Base-by-base conservation (phyloP, 2,888 invertebrate species). In the Agelastica alni region DNA sequence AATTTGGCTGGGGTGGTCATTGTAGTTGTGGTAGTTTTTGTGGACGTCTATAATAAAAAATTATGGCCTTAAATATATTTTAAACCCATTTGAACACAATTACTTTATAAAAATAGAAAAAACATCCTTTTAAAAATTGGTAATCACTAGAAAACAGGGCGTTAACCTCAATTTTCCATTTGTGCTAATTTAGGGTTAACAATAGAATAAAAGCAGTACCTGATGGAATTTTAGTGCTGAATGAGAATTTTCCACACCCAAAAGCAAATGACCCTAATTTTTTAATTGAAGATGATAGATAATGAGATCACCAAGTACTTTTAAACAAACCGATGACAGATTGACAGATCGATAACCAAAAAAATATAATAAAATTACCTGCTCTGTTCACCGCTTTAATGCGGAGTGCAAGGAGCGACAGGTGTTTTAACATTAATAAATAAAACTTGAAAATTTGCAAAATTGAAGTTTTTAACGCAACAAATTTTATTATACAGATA, bases 1-100 rank as follows among this genome's bases (percentile, higher is more conserved):
- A 95, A 79, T 79, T 93, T 93, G 65, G 91, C 90, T 73, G 91
- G 90, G 66, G 92, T 91, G 73, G 93, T 93, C 85, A 91, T 91
- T 67, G 91, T 92, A 67, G 89, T 91, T 76, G 89, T 93, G 70
- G 91, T 92, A 67, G 88, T 86, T 46, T 62, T 62, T 69, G 93
- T 90, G 74, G 92, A 91, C 77, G 91, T 93, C 93, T 93, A 84
- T 59, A 85, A 85, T 73, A 66, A 69, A 67, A 60, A 56, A 57
- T 26, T 17, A 13, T 6, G 20, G 4, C 20, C 5, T 18, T 20
- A 12, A 12, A 10, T n/a, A 39, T 10, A 14, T 26, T 7, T 32
- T 13, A 32, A 13, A 32, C 14, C 12, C 7, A 18, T 39, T 18
- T 4, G 6, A 20, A 10, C 7, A 4, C 18, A 39, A 26, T 26